Evolutionary conservation across 2,113 vertebrate species (phyloP).

Genomic region (Lathamus discolor): DNA sequence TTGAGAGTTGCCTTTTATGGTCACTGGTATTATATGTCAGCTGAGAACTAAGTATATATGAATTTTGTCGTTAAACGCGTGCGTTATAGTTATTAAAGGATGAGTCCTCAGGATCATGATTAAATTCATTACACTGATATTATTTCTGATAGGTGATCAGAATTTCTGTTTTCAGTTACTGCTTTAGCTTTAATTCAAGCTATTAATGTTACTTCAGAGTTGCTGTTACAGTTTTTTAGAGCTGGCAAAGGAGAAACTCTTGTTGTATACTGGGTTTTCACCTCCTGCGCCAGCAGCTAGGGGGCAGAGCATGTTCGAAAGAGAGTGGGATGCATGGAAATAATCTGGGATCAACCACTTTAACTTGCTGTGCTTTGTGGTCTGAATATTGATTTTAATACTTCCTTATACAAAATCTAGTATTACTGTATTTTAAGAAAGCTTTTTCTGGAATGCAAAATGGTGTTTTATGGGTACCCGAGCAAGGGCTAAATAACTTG

Average conservation of each 20-base stretch:
- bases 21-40: background rate
- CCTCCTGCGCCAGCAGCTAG: background rate
- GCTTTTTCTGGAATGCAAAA: background rate
- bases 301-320: background rate
- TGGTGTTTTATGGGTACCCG: background rate
- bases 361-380: background rate
- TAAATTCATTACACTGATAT: background rate
- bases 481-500: background rate
- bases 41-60: background rate
- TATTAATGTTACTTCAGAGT: background rate
- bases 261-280: background rate
- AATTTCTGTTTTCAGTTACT: background rate
- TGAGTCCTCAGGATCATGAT: background rate
- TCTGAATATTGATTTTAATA: background rate
- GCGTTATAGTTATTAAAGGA: background rate
- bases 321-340: fast-evolving
- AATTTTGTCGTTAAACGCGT: background rate
- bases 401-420: background rate
- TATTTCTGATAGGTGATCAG: background rate
- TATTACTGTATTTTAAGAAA: background rate
- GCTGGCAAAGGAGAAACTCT: background rate
- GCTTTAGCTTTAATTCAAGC: background rate
- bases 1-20: background rate
- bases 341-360: background rate
- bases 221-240: background rate